Conservation (phyloP, 2,113 vertebrate genomes). For the Oncorhynchus masou region DNA sequence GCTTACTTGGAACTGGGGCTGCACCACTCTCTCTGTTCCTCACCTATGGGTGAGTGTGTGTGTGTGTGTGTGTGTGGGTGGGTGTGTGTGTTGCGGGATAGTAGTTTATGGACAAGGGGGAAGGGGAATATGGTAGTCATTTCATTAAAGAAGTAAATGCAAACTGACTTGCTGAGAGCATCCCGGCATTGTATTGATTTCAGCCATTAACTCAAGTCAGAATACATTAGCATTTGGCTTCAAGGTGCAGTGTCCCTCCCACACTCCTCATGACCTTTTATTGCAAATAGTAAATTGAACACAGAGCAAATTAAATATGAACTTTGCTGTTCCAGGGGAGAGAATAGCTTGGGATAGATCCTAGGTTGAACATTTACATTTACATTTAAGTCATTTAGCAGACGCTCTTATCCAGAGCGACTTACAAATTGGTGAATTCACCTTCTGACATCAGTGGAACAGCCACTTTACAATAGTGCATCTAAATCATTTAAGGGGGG, state of each 20-base stretch:
- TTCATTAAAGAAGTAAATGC: slow-evolving; percentile 32
- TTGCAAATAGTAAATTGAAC: slow-evolving; percentile 28
- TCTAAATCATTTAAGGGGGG: too few species aligned
- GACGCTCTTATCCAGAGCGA: too few species aligned
- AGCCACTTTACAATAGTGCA: too few species aligned
- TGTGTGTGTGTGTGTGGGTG: background rate
- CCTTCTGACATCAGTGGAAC: too few species aligned
- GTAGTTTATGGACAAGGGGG: background rate
- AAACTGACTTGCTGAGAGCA: slow-evolving; percentile 36
- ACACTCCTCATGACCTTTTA: slow-evolving; percentile 18
- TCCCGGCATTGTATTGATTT: slow-evolving; percentile 53
- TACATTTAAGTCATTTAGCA: too few species aligned
- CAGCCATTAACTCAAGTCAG: slow-evolving; percentile 35
- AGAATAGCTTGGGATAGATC: too few species aligned
- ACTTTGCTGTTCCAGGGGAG: too few species aligned
- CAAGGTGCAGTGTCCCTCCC: slow-evolving; percentile 8
- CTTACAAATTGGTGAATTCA: too few species aligned
- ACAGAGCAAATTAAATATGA: slow-evolving; percentile 15
- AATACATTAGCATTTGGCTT: slow-evolving; percentile 39
- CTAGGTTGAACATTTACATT: too few species aligned
- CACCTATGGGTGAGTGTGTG: slow-evolving; percentile 77
- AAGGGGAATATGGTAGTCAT: slow-evolving; percentile 2
- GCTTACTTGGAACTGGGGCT: slow-evolving; percentile 80
- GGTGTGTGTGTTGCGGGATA: too few species aligned
- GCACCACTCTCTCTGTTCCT: slow-evolving; percentile 83